Evolutionary conservation across 2,113 vertebrate genomes (phyloP).

Genomic region (Nansenia antarctica): DNA sequence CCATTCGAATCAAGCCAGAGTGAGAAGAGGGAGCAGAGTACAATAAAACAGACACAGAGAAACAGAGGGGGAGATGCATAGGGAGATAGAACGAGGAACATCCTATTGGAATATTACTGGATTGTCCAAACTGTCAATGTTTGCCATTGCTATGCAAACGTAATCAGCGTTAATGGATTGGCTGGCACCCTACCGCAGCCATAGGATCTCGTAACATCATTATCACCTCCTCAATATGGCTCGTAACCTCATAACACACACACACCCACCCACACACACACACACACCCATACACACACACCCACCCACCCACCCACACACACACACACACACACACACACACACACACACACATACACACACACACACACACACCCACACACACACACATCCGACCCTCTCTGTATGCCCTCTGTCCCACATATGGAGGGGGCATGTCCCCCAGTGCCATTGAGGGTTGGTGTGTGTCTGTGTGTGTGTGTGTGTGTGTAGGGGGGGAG

Average conservation of each 20-base stretch:
- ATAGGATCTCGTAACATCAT: not conserved
- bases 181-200: not conserved
- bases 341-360: conserved; percentile 11
- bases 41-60: too few relatives aligned
- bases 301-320: conserved; percentile 40
- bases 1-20: not conserved
- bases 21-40: too few relatives aligned
- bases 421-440: conserved; percentile 68
- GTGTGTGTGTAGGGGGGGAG: conserved; percentile 25
- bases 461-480: not conserved
- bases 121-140: not conserved
- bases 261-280: conserved; percentile 31
- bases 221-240: not conserved
- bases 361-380: conserved; percentile 2
- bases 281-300: conserved; percentile 21
- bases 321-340: conserved; percentile 11
- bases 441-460: conserved; percentile 82
- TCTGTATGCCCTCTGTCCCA: conserved; percentile 82
- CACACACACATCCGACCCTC: conserved; percentile 55
- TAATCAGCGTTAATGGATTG: not conserved
- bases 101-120: too few relatives aligned
- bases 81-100: too few relatives aligned
- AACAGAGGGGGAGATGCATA: too few relatives aligned
- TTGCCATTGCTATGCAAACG: not conserved
- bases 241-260: not conserved